Percentiles rank a stretch among this genome's conserved stretches.
Evolutionary conservation across 2,797 vertebrate genomes (phyloP).

Genomic region (Myotis findleyi): DNA sequence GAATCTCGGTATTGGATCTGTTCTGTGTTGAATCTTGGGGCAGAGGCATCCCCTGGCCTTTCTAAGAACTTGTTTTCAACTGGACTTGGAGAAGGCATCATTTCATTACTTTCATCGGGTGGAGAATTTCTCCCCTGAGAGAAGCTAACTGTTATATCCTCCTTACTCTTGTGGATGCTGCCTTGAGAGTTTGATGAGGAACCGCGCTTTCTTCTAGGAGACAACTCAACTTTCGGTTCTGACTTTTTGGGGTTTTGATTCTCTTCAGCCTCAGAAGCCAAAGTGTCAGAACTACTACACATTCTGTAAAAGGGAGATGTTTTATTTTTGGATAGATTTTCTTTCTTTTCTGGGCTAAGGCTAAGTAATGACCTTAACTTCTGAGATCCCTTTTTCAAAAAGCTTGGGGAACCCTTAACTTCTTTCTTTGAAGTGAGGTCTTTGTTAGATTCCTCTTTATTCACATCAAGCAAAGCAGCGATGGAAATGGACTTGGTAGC

Average conservation of each 20-base stretch:
- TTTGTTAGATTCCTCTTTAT: constrained; percentile 85
- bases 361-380: constrained; percentile 94
- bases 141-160: constrained; percentile 82
- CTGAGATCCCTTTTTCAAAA: constrained; percentile 92
- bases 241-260: constrained; percentile 84
- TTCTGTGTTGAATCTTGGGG: constrained; percentile 92
- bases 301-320: constrained; percentile 89
- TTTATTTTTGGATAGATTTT: constrained; percentile 87
- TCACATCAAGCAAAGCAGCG: constrained; percentile 86
- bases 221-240: constrained; percentile 80
- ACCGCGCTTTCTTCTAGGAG: constrained; percentile 85
- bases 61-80: constrained; percentile 83
- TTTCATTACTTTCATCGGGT: constrained; percentile 81
- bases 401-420: constrained; percentile 88
- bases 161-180: constrained; percentile 87
- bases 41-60: constrained; percentile 88
- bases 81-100: constrained; percentile 77
- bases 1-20: constrained; percentile 88
- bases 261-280: constrained; percentile 90
- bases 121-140: constrained; percentile 79
- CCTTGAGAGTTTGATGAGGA: constrained; percentile 87
- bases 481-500: constrained; percentile 91
- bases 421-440: constrained; percentile 84
- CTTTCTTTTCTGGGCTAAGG: constrained; percentile 92
- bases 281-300: constrained; percentile 92